A percentile compares a stretch with the other conserved stretches of the same genome.
Evolutionary conservation across 2,888 invertebrate genomes (phyloP).

Genomic region (Dyspetes luteomarginatus): DNA sequence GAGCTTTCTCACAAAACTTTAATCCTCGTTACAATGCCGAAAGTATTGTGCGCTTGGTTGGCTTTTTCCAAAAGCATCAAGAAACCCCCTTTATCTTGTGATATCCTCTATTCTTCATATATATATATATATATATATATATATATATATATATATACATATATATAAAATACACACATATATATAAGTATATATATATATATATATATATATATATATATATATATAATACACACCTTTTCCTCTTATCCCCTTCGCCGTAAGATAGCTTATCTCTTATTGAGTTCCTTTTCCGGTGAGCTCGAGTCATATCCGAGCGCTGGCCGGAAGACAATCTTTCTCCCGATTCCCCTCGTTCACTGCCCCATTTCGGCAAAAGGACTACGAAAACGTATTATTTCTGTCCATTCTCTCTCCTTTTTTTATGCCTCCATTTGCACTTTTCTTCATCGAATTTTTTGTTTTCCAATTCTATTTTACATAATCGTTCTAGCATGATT

Average conservation of each 20-base stretch:
- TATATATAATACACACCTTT: neutral
- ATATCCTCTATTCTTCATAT: slow-evolving; percentile 5
- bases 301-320: neutral
- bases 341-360: neutral
- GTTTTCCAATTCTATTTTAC: too few relatives aligned
- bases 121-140: slow-evolving; percentile 4
- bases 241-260: neutral
- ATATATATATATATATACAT: neutral
- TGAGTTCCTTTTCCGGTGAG: slow-evolving; percentile 36
- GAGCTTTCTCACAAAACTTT: slow-evolving; percentile 29
- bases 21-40: slow-evolving; percentile 43
- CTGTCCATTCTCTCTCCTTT: neutral
- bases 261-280: slow-evolving; percentile 51
- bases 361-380: neutral
- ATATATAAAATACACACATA: neutral
- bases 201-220: neutral
- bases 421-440: neutral
- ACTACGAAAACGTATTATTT: neutral
- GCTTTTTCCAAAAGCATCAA: slow-evolving; percentile 5
- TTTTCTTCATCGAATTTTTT: too few relatives aligned
- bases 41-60: slow-evolving; percentile 22
- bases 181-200: slow-evolving; percentile 2
- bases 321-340: slow-evolving; percentile 11
- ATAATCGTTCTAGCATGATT: too few relatives aligned
- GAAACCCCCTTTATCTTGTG: neutral